Conservation (phyloP, 2,888 invertebrate genomes). For the Cephalotes varians region DNA sequence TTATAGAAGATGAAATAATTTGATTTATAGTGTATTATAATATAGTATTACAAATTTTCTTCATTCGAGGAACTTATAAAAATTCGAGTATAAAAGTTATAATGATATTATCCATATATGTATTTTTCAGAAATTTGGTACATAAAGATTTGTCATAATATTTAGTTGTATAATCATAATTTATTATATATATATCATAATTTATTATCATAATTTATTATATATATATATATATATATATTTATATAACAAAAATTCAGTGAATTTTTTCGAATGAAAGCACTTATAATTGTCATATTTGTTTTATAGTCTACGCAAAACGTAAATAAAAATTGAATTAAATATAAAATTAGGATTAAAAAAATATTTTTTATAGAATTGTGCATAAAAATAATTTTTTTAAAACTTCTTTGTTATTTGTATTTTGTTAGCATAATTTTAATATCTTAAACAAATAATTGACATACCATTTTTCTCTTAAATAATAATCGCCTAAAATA, state of each 20-base stretch:
- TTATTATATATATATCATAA: background rate
- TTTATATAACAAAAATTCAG: background rate
- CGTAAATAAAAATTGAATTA: background rate
- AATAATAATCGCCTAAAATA: slow-evolving; percentile 32
- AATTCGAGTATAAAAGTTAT: background rate
- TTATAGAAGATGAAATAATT: slow-evolving; percentile 4
- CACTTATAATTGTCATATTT: background rate
- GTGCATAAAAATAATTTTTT: background rate
- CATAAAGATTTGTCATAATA: background rate
- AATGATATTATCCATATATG: background rate
- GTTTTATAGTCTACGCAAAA: background rate
- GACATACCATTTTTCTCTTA: background rate
- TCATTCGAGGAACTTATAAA: background rate
- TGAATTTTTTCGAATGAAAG: background rate
- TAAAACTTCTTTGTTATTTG: background rate
- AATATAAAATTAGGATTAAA: background rate
- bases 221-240: too few relatives aligned
- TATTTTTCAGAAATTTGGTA: background rate
- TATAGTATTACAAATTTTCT: background rate
- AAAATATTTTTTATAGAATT: background rate
- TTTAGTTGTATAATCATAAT: background rate
- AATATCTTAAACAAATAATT: slow-evolving; percentile 9
- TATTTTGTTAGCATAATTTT: background rate
- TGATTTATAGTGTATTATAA: background rate
- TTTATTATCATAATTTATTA: too few relatives aligned